Base-by-base conservation (phyloP, 2,113 vertebrate genomes). In the Eretmochelys imbricata region DNA sequence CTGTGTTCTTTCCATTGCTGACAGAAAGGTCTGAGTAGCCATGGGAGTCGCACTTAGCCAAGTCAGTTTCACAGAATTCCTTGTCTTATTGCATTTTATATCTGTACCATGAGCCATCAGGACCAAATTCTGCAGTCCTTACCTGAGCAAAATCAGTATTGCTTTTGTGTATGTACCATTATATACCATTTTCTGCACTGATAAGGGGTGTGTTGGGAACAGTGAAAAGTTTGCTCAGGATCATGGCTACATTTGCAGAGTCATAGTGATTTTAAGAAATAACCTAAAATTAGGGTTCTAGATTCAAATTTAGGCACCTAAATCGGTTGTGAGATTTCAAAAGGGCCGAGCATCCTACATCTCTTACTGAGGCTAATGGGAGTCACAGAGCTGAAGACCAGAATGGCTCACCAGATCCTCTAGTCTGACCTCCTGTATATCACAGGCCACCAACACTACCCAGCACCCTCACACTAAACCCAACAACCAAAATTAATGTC, bases 291-390 rank as follows among this genome's bases (percentile, higher is more conserved):
- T 25, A 10, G 48, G 20, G 42, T 86, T 12, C 29, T 51, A 51
- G 49, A 14, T 80, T 19, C 35, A 69, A 69, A 69, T 42, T 42
- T 42, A 42, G 62, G 11, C 0, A 0, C 9, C 53, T 85, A 57
- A 57, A 6, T 3, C 50, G 13, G 59, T 78, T 6, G 1, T 11
- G 51, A 84, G 88, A 69, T 84, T 79, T 42, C 22, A 10, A 55
- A 51, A 82, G 8, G 80, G 27, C 38, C 83, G 31, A 62, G n/a
- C 27, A 38, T 35, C n/a, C 65, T 83, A 14, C 8, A 8, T 51
- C 50, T 3, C n/a, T 92, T 95, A 25, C 75, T 89, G 53, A 55
- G 38, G 49, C 0, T 2, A 87, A 84, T 13, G 27, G 31, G 65
- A 89, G 86, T 57, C 25, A 62, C 10, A 62, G 59, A 62, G 59